Base-by-base conservation (phyloP, 2,888 invertebrate genomes). In the Pterostichus madidus region DNA sequence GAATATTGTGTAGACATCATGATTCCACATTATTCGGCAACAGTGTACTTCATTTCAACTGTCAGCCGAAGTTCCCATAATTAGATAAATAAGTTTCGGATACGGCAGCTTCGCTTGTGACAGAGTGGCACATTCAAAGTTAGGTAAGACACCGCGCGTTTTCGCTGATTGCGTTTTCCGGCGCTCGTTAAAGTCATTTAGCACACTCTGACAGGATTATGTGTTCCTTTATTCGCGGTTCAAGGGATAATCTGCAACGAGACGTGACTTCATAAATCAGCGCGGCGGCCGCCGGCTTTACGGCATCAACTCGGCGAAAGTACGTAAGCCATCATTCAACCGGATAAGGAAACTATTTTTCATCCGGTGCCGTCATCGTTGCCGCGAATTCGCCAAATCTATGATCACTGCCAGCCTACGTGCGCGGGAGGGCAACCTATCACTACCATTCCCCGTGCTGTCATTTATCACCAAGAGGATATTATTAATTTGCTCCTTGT, bases 261-360 rank as follows among this genome's bases (percentile, higher is more conserved):
- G 86, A 87, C 87, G 86, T 86, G 86, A 86, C 86, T 85, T 86
- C 85, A 87, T 87, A 87, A 87, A 87, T 87, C 87, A 87, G 85
- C 84, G 85, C 76, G 84, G 52, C 77, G 73, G 61, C 53, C 56
- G 78, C 59, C 80, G 73, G 84, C 84, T 77, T 81, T 82, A 82
- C 77, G 52, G 49, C 77, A 81, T 79, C 75, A 75, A 77, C 68
- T 77, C 10, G 78, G 31, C 49, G 86, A 87, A 87, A 87, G 87
- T 86, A 86, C 86, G 86, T 87, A 86, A 87, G 87, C 86, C 85
- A 86, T 87, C 86, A 86, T 86, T 86, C 86, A 85, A 84, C 84
- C 86, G 86, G 86, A 86, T 85, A 85, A 86, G 86, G 87, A 86
- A 87, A 86, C 87, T 85, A 86, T 87, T 86, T 87, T 87, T 86